A percentile compares a stretch with the other conserved stretches of the same genome.
phyloP scores from a whole-genome alignment of 2,113 vertebrate genomes.

The Paramisgurnus dabryanus region DNA sequence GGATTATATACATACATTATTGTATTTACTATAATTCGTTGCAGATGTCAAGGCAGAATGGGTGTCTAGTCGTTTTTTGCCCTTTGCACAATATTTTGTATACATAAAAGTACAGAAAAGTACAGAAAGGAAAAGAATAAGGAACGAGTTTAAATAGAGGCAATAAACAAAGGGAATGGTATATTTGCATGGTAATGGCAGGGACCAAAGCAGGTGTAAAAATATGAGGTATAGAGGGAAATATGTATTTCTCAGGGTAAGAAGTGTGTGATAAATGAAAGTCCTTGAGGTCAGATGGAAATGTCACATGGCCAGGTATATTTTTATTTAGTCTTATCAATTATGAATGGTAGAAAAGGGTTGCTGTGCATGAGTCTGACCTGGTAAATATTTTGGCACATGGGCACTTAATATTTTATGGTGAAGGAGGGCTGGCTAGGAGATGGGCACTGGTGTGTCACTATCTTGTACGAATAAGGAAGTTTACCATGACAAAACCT shows the following conservation, averaged over 20 bases:
- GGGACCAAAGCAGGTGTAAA: neutral
- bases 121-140: too few species aligned
- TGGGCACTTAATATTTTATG: slow-evolving; percentile 71
- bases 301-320: slow-evolving; percentile 57
- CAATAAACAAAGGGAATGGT: neutral
- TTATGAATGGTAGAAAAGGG: slow-evolving; percentile 66
- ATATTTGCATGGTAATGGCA: neutral
- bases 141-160: neutral
- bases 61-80: too few species aligned
- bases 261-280: slow-evolving; percentile 28
- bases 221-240: neutral
- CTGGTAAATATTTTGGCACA: slow-evolving; percentile 73
- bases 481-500: slow-evolving; percentile 27
- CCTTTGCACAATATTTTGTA: too few species aligned
- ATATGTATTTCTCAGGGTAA: too few species aligned
- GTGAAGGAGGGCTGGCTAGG: slow-evolving; percentile 61
- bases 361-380: slow-evolving; percentile 53
- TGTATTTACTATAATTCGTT: too few species aligned
- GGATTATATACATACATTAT: too few species aligned
- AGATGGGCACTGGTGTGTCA: slow-evolving; percentile 64
- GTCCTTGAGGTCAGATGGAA: slow-evolving; percentile 64
- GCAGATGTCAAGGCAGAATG: too few species aligned
- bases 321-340: slow-evolving; percentile 68
- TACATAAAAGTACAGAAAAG: too few species aligned
- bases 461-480: slow-evolving; percentile 56